Percentiles rank a stretch among this genome's conserved stretches.
These are phyloP conservation scores for Oriolus oriolus DNA, from an alignment of 2,113 vertebrate genomes.

Conservation along the genomic window DNA sequence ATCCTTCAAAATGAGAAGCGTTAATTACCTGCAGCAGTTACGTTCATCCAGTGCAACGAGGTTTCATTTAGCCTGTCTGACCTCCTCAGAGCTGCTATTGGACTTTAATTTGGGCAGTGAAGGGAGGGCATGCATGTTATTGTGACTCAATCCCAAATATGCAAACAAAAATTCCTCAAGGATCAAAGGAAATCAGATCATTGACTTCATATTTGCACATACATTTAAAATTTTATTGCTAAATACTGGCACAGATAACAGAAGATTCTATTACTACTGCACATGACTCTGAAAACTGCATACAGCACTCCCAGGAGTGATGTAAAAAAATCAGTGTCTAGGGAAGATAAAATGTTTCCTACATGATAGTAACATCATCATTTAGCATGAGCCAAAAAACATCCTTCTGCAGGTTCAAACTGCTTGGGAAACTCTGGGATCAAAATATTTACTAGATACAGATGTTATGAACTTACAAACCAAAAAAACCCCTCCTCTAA, in stretches of 20 bases:
- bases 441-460: conserved; percentile 6
- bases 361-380: neutral
- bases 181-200: neutral
- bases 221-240: neutral
- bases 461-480: neutral
- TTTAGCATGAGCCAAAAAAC: neutral
- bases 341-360: neutral
- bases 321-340: neutral
- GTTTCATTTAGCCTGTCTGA: neutral
- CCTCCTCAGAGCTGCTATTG: neutral
- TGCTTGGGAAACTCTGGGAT: neutral
- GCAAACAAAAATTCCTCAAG: neutral
- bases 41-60: neutral
- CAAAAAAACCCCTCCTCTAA: neutral
- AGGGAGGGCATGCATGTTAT: neutral
- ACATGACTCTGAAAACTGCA: neutral
- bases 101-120: neutral
- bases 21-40: conserved; percentile 61
- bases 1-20: conserved; percentile 28
- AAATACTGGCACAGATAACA: neutral
- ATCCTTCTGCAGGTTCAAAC: neutral
- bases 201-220: neutral
- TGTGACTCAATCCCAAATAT: neutral
- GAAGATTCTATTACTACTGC: neutral
- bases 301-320: neutral